These are phyloP conservation scores for Promerops cafer DNA, from an alignment of 2,113 vertebrate genomes.

Conservation along the genomic window DNA sequence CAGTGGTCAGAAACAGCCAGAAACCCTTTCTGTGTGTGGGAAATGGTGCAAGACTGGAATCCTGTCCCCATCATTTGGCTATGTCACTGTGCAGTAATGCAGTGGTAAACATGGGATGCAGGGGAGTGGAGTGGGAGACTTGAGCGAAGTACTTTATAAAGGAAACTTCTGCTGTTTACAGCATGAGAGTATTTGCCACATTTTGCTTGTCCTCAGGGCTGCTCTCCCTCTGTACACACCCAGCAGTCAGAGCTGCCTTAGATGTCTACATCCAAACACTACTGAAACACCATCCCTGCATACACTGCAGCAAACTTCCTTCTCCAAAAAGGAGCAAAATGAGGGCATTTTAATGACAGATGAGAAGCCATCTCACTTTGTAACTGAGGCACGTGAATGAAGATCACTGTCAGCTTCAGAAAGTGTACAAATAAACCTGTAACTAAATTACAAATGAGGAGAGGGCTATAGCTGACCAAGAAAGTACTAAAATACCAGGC, in stretches of 20 bases:
- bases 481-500: background rate
- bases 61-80: background rate
- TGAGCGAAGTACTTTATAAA: background rate
- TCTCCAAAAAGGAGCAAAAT: background rate
- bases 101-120: background rate
- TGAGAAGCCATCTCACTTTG: background rate
- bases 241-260: background rate
- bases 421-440: background rate
- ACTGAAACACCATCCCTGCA: background rate
- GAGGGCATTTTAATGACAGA: background rate
- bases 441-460: background rate
- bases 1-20: background rate
- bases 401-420: background rate
- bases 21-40: accelerated
- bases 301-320: background rate
- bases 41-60: background rate
- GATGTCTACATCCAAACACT: background rate
- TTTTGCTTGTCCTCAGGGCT: background rate
- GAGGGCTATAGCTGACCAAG: background rate
- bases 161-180: background rate
- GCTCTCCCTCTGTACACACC: background rate
- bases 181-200: background rate
- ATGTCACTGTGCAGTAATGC: background rate
- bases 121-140: background rate
- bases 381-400: background rate